Evolutionary conservation across 2,888 invertebrate species (phyloP).

Genomic region (Agrochola litura): DNA sequence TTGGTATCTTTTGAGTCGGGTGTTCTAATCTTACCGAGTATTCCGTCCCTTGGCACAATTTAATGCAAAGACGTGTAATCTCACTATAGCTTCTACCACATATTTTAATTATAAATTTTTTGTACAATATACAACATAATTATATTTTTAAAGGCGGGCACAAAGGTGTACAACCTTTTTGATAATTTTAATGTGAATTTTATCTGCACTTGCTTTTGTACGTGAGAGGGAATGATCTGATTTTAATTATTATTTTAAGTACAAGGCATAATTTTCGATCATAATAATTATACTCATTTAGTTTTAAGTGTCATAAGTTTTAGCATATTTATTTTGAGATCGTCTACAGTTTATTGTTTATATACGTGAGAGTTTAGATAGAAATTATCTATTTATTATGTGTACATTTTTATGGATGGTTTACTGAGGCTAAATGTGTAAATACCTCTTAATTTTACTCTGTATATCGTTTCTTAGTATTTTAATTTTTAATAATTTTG

Average conservation of each 20-base stretch:
- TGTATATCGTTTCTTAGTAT: constrained; percentile 72
- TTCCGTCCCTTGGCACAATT: constrained; percentile 86
- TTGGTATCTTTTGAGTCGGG: constrained; percentile 62
- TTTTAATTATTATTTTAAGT: constrained; percentile 71
- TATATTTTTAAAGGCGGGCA: constrained; percentile 71
- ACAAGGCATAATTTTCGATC: constrained; percentile 85
- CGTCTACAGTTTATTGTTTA: constrained; percentile 70
- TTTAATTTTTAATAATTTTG: constrained; percentile 67
- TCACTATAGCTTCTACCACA: constrained; percentile 75
- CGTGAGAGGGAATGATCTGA: constrained; percentile 72
- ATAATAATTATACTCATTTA: constrained; percentile 89
- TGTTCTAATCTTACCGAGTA: constrained; percentile 71
- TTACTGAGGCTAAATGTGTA: constrained; percentile 87
- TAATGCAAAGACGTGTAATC: constrained; percentile 78
- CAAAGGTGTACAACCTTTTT: constrained; percentile 69
- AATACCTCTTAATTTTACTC: constrained; percentile 85
- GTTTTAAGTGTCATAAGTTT: constrained; percentile 82
- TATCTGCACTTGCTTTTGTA: constrained; percentile 66
- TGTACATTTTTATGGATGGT: constrained; percentile 82
- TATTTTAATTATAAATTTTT: constrained; percentile 73
- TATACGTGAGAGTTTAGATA: constrained; percentile 77
- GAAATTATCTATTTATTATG: constrained; percentile 84
- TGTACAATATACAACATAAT: constrained; percentile 71
- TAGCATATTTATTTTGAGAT: constrained; percentile 85
- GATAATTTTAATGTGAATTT: constrained; percentile 64